Conservation (phyloP, 2,113 vertebrate genomes). For the Enhydra lutris region DNA sequence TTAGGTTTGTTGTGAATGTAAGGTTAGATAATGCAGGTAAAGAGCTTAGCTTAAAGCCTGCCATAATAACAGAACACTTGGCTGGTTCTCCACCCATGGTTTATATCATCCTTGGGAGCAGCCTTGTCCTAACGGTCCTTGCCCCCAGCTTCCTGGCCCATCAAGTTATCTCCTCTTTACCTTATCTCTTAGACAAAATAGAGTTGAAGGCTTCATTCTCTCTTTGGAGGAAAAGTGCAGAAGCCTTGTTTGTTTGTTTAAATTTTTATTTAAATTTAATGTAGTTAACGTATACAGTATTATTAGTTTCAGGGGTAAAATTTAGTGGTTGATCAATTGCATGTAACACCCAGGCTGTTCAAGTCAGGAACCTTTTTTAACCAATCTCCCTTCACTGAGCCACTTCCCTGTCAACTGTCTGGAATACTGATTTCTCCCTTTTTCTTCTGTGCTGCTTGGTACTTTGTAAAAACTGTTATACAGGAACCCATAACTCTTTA, state of each 20-base stretch:
- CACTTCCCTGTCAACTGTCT: neutral
- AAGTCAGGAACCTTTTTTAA: neutral
- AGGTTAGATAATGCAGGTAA: neutral
- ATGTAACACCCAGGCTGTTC: neutral
- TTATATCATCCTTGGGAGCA: neutral
- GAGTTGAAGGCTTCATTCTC: neutral
- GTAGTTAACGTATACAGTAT: neutral
- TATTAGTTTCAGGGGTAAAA: neutral
- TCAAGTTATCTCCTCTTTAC: neutral
- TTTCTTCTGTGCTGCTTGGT: neutral
- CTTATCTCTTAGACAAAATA: neutral
- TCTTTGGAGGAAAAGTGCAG: neutral
- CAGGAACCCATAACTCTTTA: neutral
- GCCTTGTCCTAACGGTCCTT: neutral
- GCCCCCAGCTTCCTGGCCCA: neutral
- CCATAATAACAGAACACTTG: neutral
- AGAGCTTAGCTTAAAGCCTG: neutral
- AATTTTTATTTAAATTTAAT: neutral
- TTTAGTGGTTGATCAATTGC: neutral
- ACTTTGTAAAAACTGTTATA: neutral
- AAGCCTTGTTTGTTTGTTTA: neutral
- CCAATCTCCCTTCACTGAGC: neutral
- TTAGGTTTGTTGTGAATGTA: neutral
- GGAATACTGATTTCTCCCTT: neutral
- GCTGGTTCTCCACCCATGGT: neutral